These are phyloP conservation scores for Charina bottae DNA, from an alignment of 2,113 vertebrate genomes.

Conservation along the genomic window DNA sequence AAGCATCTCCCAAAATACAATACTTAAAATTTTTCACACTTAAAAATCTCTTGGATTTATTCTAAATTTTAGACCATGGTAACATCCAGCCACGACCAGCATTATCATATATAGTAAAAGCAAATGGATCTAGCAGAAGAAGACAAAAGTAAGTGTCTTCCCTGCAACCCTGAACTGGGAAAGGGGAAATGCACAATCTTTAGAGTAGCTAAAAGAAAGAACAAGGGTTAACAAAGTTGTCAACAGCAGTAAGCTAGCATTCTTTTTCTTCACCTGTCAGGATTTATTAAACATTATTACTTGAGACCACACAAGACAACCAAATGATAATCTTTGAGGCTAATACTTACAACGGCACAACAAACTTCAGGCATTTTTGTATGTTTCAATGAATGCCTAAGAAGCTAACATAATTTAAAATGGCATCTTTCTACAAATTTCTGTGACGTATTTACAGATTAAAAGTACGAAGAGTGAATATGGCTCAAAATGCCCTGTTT, in stretches of 20 bases:
- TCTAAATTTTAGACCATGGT: background rate
- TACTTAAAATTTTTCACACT: background rate
- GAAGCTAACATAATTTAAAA: too few species aligned
- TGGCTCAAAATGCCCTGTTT: too few species aligned
- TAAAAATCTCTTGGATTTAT: background rate
- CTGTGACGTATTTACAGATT: too few species aligned
- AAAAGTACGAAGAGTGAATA: too few species aligned
- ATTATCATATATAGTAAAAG: background rate
- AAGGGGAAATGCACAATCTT: background rate
- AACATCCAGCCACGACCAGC: background rate
- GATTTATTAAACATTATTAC: background rate
- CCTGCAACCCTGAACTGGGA: background rate
- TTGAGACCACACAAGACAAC: too few species aligned
- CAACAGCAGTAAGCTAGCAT: background rate
- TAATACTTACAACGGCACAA: too few species aligned
- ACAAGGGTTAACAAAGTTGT: too few species aligned
- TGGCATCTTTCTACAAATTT: too few species aligned
- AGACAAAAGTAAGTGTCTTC: background rate
- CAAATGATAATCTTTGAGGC: too few species aligned
- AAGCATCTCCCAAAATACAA: background rate
- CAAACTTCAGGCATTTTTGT: too few species aligned
- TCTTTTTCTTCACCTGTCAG: background rate
- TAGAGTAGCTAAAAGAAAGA: too few species aligned
- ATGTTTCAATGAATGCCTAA: too few species aligned
- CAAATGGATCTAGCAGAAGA: background rate